Evolutionary conservation across 2,797 vertebrate species (phyloP).

Genomic region (Gila robusta): DNA sequence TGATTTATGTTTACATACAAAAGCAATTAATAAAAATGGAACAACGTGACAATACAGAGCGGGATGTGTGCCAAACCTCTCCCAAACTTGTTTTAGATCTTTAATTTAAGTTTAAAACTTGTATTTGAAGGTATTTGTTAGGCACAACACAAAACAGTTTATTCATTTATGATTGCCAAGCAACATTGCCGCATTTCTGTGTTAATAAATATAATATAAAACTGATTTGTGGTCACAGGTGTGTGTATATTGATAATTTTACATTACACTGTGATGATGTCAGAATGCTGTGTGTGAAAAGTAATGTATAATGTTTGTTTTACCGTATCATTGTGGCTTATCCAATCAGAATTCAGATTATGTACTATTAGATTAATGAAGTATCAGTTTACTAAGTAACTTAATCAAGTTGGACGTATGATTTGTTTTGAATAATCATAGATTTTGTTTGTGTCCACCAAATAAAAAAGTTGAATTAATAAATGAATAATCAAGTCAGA

Average conservation of each 20-base stretch:
- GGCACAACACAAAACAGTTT: neutral
- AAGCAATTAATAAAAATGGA: neutral
- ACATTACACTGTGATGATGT: neutral
- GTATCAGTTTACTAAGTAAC: neutral
- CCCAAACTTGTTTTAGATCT: no score
- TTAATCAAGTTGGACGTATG: neutral
- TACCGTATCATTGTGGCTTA: neutral
- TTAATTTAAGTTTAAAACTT: neutral
- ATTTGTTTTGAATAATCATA: neutral
- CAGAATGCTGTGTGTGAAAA: no score
- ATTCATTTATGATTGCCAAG: neutral
- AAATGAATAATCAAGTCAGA: neutral
- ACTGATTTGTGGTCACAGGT: neutral
- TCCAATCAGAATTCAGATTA: neutral
- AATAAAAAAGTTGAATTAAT: neutral
- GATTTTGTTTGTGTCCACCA: neutral
- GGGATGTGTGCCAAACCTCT: neutral
- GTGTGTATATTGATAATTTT: neutral
- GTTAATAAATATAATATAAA: neutral
- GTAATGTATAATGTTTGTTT: no score
- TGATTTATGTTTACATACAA: slow-evolving; percentile 3
- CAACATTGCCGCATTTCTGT: neutral
- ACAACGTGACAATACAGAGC: neutral
- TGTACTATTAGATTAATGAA: neutral
- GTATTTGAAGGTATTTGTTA: neutral